Percentiles rank a stretch among this genome's conserved stretches.
Evolutionary conservation across 2,888 invertebrate genomes (phyloP).

Genomic region (Resseliella maxima): DNA sequence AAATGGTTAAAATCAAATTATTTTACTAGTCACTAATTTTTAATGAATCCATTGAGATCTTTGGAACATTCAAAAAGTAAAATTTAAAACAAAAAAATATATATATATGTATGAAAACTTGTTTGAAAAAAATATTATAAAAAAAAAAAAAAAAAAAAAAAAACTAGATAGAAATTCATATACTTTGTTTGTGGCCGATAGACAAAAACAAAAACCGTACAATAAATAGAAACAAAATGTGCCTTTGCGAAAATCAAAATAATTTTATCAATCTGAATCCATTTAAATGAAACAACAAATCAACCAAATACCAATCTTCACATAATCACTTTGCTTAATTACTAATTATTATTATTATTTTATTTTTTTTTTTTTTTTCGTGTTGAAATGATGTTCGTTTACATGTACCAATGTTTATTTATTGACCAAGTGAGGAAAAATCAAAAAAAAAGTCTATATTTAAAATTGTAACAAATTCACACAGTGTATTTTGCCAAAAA

Average conservation of each 20-base stretch:
- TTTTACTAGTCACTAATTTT: conserved; percentile 17
- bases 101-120: not conserved
- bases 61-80: no score
- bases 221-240: not conserved
- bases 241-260: not conserved
- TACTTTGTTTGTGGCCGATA: not conserved
- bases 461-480: conserved; percentile 34
- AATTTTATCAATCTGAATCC: not conserved
- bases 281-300: not conserved
- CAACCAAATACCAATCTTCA: not conserved
- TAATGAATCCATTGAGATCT: no score
- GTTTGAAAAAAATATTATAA: not conserved
- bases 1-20: conserved; percentile 16
- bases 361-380: not conserved
- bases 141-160: not conserved
- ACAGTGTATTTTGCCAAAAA: conserved; percentile 31
- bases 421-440: conserved; percentile 10
- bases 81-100: not conserved
- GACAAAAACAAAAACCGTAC: not conserved
- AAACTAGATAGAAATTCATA: not conserved
- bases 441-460: conserved; percentile 16
- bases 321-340: conserved; percentile 17
- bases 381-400: conserved; percentile 17
- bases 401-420: conserved; percentile 32
- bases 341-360: not conserved